phyloP scores from a whole-genome alignment of 1,140 invertebrate genomes.

The Aphaenogaster rudis region DNA sequence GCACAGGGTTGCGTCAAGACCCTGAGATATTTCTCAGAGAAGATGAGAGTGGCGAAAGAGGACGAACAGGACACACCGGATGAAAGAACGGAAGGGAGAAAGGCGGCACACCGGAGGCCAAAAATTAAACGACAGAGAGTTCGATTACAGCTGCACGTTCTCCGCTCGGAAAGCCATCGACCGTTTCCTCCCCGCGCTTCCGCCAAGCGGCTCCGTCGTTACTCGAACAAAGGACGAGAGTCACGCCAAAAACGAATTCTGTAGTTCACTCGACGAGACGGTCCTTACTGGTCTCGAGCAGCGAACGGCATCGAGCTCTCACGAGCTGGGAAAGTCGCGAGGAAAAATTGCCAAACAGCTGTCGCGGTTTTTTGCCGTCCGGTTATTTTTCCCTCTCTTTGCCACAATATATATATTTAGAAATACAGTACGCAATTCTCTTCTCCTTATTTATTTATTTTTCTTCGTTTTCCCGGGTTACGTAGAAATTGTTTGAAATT shows the following conservation, averaged over 20 bases:
- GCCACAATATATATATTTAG: not conserved
- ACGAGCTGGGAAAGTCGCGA: constrained; percentile 44
- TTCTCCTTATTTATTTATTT: not conserved
- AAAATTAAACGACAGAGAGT: constrained; percentile 48
- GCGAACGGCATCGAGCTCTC: constrained; percentile 55
- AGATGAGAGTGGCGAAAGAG: constrained; percentile 42
- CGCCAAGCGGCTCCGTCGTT: constrained; percentile 65
- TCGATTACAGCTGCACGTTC: constrained; percentile 69
- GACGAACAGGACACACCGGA: constrained; percentile 39
- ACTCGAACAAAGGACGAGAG: constrained; percentile 71
- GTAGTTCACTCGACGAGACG: constrained; percentile 53
- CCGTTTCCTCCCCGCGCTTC: constrained; percentile 50
- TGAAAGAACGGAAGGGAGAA: constrained; percentile 58
- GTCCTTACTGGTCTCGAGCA: constrained; percentile 11
- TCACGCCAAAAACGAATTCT: constrained; percentile 66
- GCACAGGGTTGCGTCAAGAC: constrained; percentile 19
- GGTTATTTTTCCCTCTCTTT: not conserved
- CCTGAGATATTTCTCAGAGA: constrained; percentile 49
- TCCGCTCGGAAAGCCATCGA: constrained; percentile 69
- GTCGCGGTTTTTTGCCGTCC: not conserved
- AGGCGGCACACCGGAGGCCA: constrained; percentile 19
- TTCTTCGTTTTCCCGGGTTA: not conserved
- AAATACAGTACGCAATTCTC: not conserved
- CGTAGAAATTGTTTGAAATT: not conserved
- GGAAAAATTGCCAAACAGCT: constrained; percentile 57